phyloP scores from a whole-genome alignment of 2,888 invertebrate genomes.

The Poecilus cupreus region DNA sequence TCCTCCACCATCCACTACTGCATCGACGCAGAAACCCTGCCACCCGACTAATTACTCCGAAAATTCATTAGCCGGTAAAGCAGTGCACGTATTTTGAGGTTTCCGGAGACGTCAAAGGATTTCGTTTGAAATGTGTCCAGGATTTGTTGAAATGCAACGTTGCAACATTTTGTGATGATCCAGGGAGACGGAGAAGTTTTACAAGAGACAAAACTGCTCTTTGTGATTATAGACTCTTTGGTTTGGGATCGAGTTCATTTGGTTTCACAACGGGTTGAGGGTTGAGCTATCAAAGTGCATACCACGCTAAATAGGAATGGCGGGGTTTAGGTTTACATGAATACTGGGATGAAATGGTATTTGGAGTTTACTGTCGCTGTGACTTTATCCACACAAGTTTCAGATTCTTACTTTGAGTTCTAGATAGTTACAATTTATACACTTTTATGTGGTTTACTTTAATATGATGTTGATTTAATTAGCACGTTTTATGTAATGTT shows the following conservation, averaged over 20 bases:
- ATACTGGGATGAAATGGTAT: conserved; percentile 13
- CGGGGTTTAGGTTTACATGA: conserved; percentile 14
- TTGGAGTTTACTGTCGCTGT: background rate
- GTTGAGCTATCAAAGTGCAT: conserved; percentile 31
- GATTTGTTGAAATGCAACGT: conserved; percentile 55
- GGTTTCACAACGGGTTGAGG: background rate
- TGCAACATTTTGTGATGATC: conserved; percentile 21
- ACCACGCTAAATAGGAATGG: conserved; percentile 24
- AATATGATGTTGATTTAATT: too few relatives aligned
- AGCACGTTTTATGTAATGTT: too few relatives aligned
- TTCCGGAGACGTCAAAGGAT: conserved; percentile 46
- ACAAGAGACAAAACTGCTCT: conserved; percentile 13
- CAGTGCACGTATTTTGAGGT: conserved; percentile 44
- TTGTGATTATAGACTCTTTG: conserved; percentile 28
- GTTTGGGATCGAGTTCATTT: conserved; percentile 25
- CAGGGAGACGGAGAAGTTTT: background rate
- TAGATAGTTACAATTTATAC: background rate
- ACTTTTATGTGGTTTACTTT: background rate
- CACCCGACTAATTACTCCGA: conserved; percentile 26
- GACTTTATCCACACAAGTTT: conserved; percentile 3
- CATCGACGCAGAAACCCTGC: conserved; percentile 23
- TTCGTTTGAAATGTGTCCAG: conserved; percentile 51
- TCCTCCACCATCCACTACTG: background rate
- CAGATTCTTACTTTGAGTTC: background rate
- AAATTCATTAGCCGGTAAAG: conserved; percentile 41